These are phyloP conservation scores for Halcyon leucocephala DNA, from an alignment of 2,797 vertebrate genomes.

Conservation along the genomic window DNA sequence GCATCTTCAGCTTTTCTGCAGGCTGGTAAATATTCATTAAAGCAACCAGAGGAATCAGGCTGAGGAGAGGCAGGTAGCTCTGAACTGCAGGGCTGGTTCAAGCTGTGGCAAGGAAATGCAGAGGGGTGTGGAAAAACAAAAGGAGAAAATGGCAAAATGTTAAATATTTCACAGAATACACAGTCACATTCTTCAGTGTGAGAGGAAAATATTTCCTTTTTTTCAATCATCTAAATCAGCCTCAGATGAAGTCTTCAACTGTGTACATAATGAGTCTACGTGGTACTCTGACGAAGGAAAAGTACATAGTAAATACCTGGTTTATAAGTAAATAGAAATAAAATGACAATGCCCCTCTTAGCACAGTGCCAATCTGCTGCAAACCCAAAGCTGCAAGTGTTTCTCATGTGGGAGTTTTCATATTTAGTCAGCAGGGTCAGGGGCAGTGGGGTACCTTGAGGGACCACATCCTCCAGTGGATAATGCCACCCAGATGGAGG, in stretches of 20 bases:
- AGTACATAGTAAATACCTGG: not conserved
- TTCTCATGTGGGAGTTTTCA: not conserved
- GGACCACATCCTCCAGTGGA: not conserved
- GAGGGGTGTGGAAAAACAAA: not conserved
- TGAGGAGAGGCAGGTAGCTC: not conserved
- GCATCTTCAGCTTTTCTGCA: constrained; percentile 20
- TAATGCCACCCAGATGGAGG: not conserved
- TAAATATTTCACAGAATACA: not conserved
- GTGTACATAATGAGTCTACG: accelerated
- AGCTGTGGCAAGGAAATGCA: not conserved
- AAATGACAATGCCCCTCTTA: not conserved
- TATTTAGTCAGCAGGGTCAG: not conserved
- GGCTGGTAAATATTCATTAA: constrained; percentile 55
- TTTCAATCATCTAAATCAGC: not conserved
- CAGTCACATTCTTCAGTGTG: not conserved
- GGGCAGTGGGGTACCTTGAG: not conserved
- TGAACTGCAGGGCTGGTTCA: not conserved
- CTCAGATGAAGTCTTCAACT: not conserved
- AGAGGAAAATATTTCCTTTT: not conserved
- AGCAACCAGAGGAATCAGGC: not conserved
- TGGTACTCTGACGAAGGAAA: not conserved
- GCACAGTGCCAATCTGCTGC: not conserved
- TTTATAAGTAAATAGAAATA: not conserved
- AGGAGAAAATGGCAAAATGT: not conserved
- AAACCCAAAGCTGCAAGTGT: not conserved